Percentiles rank a stretch among this genome's conserved stretches.
phyloP scores from a whole-genome alignment of 2,113 vertebrate genomes.

The Archilochus colubris region DNA sequence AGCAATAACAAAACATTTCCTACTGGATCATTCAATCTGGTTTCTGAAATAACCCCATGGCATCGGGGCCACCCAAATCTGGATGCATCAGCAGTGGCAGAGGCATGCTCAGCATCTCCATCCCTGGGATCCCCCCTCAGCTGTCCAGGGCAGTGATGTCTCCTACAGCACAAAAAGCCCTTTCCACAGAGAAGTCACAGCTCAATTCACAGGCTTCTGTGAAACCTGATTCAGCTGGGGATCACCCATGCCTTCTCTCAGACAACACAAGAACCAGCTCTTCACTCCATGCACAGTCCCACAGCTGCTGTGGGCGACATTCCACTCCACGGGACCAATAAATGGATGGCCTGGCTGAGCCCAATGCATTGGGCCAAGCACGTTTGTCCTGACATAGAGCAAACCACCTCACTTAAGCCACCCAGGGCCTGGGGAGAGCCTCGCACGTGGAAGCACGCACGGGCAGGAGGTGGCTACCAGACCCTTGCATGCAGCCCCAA shows the following conservation, averaged over 20 bases:
- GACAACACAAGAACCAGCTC: neutral
- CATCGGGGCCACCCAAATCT: fast-evolving
- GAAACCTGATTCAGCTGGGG: neutral
- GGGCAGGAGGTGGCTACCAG: fast-evolving
- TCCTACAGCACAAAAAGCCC: neutral
- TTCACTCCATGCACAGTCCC: neutral
- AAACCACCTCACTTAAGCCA: neutral
- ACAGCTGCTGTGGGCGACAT: fast-evolving
- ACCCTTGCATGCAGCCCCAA: neutral
- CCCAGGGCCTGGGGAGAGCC: neutral
- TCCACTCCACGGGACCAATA: neutral
- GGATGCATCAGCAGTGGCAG: neutral
- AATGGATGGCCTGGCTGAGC: neutral
- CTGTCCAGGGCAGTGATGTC: neutral
- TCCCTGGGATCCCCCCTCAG: neutral
- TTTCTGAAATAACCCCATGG: neutral
- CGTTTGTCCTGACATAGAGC: neutral
- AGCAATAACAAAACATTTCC: neutral
- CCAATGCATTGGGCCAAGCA: fast-evolving
- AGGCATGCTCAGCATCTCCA: neutral
- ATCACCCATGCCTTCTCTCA: neutral
- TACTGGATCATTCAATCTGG: neutral
- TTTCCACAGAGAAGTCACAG: neutral
- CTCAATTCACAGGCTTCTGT: neutral
- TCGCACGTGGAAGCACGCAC: fast-evolving